These are phyloP conservation scores for Steinernema feltiae DNA, from an alignment of 1,140 invertebrate genomes.

Conservation along the genomic window DNA sequence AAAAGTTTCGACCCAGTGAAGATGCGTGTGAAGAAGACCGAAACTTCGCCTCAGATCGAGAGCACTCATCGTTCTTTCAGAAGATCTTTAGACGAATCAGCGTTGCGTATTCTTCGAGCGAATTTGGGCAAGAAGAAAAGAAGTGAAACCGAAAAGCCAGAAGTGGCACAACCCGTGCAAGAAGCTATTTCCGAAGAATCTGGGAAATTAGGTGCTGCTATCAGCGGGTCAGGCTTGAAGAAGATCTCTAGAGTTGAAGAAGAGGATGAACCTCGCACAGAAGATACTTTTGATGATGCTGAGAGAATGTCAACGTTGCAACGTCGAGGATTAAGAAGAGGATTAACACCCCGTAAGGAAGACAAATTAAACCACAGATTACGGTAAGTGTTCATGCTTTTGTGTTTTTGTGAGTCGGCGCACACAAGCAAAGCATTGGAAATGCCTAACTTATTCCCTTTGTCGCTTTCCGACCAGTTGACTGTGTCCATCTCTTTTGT, in stretches of 20 bases:
- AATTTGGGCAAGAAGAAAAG: not conserved
- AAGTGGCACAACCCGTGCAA: not conserved
- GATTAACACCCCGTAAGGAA: not conserved
- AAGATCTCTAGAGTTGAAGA: not conserved
- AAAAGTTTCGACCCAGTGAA: too few relatives aligned
- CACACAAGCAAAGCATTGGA: not conserved
- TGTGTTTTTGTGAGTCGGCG: too few relatives aligned
- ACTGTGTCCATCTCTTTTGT: not conserved
- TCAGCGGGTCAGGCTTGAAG: too few relatives aligned
- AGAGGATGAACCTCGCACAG: not conserved
- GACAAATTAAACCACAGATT: not conserved
- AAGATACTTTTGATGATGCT: not conserved
- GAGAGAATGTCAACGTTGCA: not conserved
- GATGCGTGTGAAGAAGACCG: not conserved
- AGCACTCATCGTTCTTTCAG: not conserved
- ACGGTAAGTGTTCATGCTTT: conserved; percentile 5
- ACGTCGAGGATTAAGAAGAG: not conserved
- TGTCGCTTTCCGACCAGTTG: not conserved
- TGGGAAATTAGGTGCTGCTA: not conserved
- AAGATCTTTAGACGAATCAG: not conserved
- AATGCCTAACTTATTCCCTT: not conserved
- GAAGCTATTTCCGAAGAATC: not conserved
- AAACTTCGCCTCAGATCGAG: not conserved
- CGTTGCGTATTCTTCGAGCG: not conserved
- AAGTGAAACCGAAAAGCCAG: not conserved